Conservation (phyloP, 2,113 vertebrate genomes). For the Mohoua ochrocephala region DNA sequence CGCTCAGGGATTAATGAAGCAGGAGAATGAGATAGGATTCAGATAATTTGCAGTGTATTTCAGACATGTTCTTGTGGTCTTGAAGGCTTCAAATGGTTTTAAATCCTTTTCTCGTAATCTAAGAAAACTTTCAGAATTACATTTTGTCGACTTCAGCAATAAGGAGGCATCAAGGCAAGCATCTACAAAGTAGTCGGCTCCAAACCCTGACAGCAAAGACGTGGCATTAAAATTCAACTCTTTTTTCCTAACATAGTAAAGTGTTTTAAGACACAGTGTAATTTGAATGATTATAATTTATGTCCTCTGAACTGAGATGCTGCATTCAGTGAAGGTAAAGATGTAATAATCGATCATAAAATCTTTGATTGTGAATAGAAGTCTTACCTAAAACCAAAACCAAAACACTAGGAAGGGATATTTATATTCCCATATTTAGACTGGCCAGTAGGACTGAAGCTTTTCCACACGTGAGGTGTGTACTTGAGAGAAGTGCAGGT, state of each 20-base stretch:
- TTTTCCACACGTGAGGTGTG: neutral
- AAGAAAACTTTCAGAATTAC: neutral
- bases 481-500: neutral
- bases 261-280: neutral
- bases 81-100: neutral
- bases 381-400: neutral
- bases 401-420: neutral
- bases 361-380: neutral
- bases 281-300: neutral
- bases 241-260: neutral
- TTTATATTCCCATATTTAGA: neutral
- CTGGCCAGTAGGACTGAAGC: neutral
- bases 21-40: neutral
- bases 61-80: neutral
- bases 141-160: neutral
- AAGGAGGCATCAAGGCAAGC: neutral
- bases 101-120: neutral
- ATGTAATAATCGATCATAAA: neutral
- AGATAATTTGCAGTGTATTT: neutral
- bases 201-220: neutral
- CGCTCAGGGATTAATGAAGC: neutral
- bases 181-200: neutral
- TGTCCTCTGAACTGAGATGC: neutral
- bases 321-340: neutral
- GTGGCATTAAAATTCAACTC: neutral